These are phyloP conservation scores for Callospermophilus lateralis DNA, from an alignment of 2,113 vertebrate species.

Conservation along the genomic window DNA sequence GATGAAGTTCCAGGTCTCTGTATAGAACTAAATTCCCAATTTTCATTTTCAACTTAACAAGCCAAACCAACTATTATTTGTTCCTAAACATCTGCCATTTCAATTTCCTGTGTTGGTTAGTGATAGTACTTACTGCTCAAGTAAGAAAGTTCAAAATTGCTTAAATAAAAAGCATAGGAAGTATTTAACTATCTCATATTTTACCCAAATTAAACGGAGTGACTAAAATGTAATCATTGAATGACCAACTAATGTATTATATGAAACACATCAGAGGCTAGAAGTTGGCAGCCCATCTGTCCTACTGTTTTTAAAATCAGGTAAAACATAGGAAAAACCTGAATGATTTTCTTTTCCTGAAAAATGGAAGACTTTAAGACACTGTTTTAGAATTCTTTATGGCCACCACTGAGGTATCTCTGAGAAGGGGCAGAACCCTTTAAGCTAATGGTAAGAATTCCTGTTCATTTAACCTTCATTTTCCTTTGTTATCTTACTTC, in stretches of 20 bases:
- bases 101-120: neutral
- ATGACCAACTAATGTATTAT: neutral
- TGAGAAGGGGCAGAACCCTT: neutral
- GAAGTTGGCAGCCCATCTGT: neutral
- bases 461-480: neutral
- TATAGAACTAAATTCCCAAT: neutral
- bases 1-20: constrained; percentile 35
- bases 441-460: neutral
- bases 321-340: constrained; percentile 9
- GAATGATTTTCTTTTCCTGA: neutral
- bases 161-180: constrained; percentile 39
- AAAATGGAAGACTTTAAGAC: constrained; percentile 2
- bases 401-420: neutral
- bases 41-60: constrained; percentile 49
- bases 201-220: neutral
- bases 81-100: neutral
- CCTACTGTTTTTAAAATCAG: constrained; percentile 35
- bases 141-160: neutral
- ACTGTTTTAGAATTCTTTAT: neutral
- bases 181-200: neutral
- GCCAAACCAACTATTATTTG: constrained; percentile 25
- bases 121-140: neutral
- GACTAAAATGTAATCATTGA: neutral
- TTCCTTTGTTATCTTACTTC: constrained; percentile 2
- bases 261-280: neutral